Conservation (phyloP, 2,888 invertebrate genomes). For the Zygaena filipendulae region DNA sequence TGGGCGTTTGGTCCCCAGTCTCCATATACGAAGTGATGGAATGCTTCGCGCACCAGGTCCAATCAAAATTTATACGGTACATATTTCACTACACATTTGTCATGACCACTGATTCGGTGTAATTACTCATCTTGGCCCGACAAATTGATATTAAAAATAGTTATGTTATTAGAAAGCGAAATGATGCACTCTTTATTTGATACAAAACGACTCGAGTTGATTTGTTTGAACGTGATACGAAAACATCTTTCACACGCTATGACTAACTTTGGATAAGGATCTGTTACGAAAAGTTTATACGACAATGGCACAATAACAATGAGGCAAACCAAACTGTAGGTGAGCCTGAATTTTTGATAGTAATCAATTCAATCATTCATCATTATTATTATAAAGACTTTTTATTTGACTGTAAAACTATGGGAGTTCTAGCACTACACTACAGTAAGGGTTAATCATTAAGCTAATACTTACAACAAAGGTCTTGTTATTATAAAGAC, state of each 20-base stretch:
- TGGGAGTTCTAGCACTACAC: too few relatives aligned
- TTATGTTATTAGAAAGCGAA: slow-evolving; percentile 24
- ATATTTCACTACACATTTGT: slow-evolving; percentile 59
- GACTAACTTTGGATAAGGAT: slow-evolving; percentile 42
- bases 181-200: slow-evolving; percentile 16
- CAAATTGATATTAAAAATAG: slow-evolving; percentile 54
- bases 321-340: slow-evolving; percentile 35
- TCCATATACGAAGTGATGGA: too few relatives aligned
- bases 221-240: slow-evolving; percentile 17
- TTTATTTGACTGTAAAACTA: too few relatives aligned
- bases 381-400: too few relatives aligned
- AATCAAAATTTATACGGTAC: slow-evolving; percentile 54
- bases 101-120: slow-evolving; percentile 44
- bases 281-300: slow-evolving; percentile 49
- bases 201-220: slow-evolving; percentile 23
- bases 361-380: slow-evolving; percentile 43
- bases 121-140: slow-evolving; percentile 53
- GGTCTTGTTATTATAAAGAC: too few relatives aligned
- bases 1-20: too few relatives aligned
- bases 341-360: slow-evolving; percentile 29
- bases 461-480: too few relatives aligned
- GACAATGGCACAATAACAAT: slow-evolving; percentile 52
- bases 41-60: slow-evolving; percentile 28
- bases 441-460: too few relatives aligned
- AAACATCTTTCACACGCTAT: slow-evolving; percentile 30